These are phyloP conservation scores for Harlomillsia oculata DNA, from an alignment of 1,140 invertebrate species.

Conservation along the genomic window DNA sequence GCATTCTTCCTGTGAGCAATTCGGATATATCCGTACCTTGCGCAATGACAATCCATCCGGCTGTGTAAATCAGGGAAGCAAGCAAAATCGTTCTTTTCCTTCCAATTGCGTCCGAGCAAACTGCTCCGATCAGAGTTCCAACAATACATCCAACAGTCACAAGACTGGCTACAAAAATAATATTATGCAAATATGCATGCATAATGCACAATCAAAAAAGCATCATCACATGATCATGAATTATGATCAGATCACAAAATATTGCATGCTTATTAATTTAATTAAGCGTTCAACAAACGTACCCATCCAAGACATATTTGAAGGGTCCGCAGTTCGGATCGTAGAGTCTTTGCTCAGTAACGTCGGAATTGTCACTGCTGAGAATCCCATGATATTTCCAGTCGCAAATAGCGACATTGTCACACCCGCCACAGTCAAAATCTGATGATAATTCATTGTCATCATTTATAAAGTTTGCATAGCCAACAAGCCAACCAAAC, in stretches of 20 bases:
- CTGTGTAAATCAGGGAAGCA: slow-evolving; percentile 22
- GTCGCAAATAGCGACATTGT: slow-evolving; percentile 29
- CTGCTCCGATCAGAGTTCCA: slow-evolving; percentile 28
- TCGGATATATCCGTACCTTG: slow-evolving; percentile 20
- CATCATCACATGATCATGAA: too few species aligned
- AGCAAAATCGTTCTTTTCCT: slow-evolving; percentile 32
- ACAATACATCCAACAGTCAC: slow-evolving; percentile 31
- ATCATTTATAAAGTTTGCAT: too few species aligned
- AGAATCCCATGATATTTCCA: slow-evolving; percentile 34
- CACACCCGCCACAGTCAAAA: slow-evolving; percentile 30
- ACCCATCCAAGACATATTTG: slow-evolving; percentile 34
- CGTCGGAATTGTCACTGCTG: slow-evolving; percentile 27
- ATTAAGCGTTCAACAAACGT: background rate
- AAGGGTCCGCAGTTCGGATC: slow-evolving; percentile 15
- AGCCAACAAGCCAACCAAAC: background rate
- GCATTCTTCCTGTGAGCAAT: slow-evolving; percentile 27
- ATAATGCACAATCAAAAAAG: background rate
- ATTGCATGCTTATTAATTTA: background rate
- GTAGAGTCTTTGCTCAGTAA: slow-evolving; percentile 21
- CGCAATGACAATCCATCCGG: slow-evolving; percentile 32
- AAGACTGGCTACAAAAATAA: slow-evolving; percentile 20
- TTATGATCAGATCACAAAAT: too few species aligned
- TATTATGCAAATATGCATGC: background rate
- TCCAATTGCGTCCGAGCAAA: slow-evolving; percentile 27
- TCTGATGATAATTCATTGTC: slow-evolving; percentile 7